Evolutionary conservation across 2,113 vertebrate genomes (phyloP).

Genomic region (Labeo catla): DNA sequence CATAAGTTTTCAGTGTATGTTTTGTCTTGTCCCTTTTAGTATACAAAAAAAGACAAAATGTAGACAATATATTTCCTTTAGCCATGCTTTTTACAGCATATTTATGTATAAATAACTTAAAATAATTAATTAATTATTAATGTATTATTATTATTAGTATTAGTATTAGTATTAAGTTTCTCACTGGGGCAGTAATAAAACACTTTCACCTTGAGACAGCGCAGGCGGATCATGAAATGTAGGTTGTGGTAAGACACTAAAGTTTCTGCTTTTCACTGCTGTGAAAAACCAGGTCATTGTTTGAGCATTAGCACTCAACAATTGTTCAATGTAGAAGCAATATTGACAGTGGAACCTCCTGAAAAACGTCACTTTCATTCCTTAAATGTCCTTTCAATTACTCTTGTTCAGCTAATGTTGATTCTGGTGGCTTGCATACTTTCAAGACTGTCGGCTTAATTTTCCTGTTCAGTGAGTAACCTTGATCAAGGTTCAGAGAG

Average conservation of each 20-base stretch:
- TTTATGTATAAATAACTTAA: no score
- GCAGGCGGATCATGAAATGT: neutral
- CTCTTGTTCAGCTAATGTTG: neutral
- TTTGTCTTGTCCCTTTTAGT: neutral
- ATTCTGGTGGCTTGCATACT: slow-evolving; percentile 17
- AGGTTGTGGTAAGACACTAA: neutral
- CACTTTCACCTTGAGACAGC: neutral
- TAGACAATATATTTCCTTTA: neutral
- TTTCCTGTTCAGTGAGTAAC: slow-evolving; percentile 45
- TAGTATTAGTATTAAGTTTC: no score
- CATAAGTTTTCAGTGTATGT: no score
- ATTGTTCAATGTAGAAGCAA: neutral
- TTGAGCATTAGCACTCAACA: neutral
- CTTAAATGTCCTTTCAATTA: neutral
- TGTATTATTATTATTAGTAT: no score
- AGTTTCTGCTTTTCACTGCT: neutral
- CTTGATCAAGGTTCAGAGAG: slow-evolving; percentile 42
- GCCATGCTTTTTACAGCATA: neutral
- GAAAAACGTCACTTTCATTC: neutral
- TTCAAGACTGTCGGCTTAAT: slow-evolving; percentile 21
- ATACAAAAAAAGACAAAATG: neutral
- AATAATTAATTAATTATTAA: no score
- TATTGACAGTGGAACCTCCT: neutral
- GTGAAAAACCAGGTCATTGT: neutral
- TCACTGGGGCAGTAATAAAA: neutral